Conservation (phyloP, 1,140 invertebrate genomes). For the Harpegnathos saltator region DNA sequence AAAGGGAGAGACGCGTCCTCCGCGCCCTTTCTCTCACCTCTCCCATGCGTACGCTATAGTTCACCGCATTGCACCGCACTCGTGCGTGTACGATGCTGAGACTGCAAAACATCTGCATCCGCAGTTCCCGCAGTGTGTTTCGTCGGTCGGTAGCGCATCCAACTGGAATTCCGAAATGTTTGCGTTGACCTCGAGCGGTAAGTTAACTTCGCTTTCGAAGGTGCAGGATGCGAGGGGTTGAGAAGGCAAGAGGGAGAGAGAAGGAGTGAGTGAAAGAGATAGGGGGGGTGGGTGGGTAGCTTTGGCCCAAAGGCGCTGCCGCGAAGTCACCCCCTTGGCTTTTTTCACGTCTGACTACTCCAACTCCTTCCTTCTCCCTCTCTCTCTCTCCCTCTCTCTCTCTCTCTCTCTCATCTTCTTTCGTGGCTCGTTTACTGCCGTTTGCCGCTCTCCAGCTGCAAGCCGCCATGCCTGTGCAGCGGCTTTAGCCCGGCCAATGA, state of each 20-base stretch:
- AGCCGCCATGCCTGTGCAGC: slow-evolving; percentile 19
- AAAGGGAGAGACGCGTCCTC: background rate
- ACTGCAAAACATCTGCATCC: slow-evolving; percentile 45
- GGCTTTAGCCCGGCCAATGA: slow-evolving; percentile 54
- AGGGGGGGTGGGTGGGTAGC: too few species aligned
- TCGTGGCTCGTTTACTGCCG: slow-evolving; percentile 47
- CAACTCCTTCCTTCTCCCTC: too few species aligned
- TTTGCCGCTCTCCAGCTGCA: slow-evolving; percentile 20
- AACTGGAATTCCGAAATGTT: slow-evolving; percentile 42
- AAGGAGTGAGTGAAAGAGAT: too few species aligned
- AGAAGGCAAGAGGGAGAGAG: background rate
- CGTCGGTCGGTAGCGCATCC: background rate
- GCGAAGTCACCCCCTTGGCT: background rate
- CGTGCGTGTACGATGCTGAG: slow-evolving; percentile 1
- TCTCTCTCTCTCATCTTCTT: slow-evolving; percentile 26
- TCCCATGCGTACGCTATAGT: background rate
- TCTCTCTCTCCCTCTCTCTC: too few species aligned
- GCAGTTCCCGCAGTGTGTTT: background rate
- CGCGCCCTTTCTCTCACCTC: too few species aligned
- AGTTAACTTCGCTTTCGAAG: slow-evolving; percentile 29
- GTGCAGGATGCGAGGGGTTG: background rate
- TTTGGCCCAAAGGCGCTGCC: slow-evolving; percentile 7
- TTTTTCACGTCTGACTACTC: slow-evolving; percentile 36
- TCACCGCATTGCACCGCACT: background rate
- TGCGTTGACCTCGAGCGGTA: slow-evolving; percentile 47